phyloP scores from a whole-genome alignment of 1,140 invertebrate species.

The Choristoneura fumiferana region DNA sequence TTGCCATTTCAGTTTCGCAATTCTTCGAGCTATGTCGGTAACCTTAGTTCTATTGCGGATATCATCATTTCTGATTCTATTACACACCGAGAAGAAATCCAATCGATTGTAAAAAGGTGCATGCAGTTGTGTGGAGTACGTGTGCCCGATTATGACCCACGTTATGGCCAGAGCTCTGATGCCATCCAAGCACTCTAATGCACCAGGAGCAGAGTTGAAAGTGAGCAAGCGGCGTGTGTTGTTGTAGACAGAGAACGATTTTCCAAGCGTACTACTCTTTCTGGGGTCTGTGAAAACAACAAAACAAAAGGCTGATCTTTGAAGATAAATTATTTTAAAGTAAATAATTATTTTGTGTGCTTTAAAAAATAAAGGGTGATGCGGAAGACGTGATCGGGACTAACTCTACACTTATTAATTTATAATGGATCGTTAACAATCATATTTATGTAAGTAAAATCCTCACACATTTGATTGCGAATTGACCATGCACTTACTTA shows the following conservation, averaged over 20 bases:
- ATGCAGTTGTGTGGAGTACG: conserved; percentile 46
- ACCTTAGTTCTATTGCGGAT: too few species aligned
- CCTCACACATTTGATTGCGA: too few species aligned
- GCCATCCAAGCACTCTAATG: conserved; percentile 76
- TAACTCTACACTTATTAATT: too few species aligned
- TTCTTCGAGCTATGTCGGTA: too few species aligned
- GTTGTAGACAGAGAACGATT: conserved; percentile 55
- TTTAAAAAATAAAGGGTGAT: too few species aligned
- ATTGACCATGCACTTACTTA: too few species aligned
- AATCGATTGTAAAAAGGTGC: conserved; percentile 42
- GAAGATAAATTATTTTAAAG: not conserved
- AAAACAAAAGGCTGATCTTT: conserved; percentile 20
- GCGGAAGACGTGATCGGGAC: too few species aligned
- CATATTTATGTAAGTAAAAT: too few species aligned
- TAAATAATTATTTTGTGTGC: too few species aligned
- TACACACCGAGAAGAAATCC: conserved; percentile 37
- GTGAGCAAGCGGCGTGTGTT: conserved; percentile 50
- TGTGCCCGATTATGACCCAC: conserved; percentile 84
- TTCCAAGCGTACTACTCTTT: conserved; percentile 27
- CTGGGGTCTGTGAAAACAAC: conserved; percentile 31
- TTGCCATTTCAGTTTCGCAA: too few species aligned
- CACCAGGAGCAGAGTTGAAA: conserved; percentile 32
- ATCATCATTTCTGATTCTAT: too few species aligned
- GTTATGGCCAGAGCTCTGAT: conserved; percentile 82
- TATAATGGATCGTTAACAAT: too few species aligned